phyloP scores from a whole-genome alignment of 2,797 vertebrate genomes.

The Bufotes viridis region DNA sequence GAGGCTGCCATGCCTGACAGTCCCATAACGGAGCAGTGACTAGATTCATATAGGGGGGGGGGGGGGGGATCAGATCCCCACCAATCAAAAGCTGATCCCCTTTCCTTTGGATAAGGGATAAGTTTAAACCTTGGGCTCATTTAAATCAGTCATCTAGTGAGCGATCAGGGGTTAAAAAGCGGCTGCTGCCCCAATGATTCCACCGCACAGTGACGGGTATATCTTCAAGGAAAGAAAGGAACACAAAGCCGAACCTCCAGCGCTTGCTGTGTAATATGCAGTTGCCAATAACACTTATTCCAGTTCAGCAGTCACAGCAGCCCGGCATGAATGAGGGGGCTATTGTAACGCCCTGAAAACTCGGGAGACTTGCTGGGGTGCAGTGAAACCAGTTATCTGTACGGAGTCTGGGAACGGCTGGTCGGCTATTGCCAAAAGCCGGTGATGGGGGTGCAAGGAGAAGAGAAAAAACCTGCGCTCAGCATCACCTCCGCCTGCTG shows the following conservation, averaged over 20 bases:
- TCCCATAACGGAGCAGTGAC: no score
- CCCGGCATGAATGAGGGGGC: constrained; percentile 65
- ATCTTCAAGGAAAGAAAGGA: constrained; percentile 32
- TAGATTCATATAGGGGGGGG: no score
- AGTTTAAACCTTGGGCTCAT: no score
- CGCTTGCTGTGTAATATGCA: constrained; percentile 66
- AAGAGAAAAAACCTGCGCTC: constrained; percentile 36
- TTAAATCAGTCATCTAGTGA: no score
- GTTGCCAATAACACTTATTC: constrained; percentile 69
- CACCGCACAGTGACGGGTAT: constrained; percentile 9
- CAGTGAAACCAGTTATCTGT: constrained; percentile 67
- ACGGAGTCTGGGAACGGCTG: constrained; percentile 60
- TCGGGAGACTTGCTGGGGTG: constrained; percentile 68
- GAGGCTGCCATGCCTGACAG: no score
- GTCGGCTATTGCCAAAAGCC: constrained; percentile 10
- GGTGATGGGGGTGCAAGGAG: constrained; percentile 55
- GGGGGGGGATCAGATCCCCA: no score
- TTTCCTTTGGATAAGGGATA: no score
- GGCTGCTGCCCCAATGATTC: constrained; percentile 39
- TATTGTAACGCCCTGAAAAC: constrained; percentile 70
- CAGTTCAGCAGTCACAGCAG: constrained; percentile 70
- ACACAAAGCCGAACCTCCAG: constrained; percentile 58
- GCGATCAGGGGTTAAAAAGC: background rate
- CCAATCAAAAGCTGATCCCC: no score
- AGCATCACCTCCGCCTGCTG: constrained; percentile 65